Evolutionary conservation across 2,797 vertebrate genomes (phyloP), one percentile per base, ranked within the genome.

Genomic region (Chloroceryle inda): DNA sequence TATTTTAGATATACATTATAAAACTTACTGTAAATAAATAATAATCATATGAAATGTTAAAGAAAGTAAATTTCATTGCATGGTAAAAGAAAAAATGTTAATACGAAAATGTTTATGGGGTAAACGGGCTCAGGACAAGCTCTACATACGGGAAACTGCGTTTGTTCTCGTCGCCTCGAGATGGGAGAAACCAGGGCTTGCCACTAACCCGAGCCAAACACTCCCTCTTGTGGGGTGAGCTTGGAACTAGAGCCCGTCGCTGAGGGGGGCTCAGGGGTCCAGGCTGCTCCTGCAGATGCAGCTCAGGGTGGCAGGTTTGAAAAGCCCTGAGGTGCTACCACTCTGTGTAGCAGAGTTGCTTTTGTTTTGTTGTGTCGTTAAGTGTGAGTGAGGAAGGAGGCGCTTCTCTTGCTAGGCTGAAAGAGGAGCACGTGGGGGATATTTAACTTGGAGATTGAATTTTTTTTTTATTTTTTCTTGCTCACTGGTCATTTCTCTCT

Each of bases 201-300:
- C 9, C 47, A 3, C 11, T 37, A 92, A 63, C 52, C 38, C 90
- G 95, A 83, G 8, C 91, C 20, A 35, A 69, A 58, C 3, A 53
- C 95, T 85, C 96, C 97, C 95, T 76, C 97, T 87, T 11, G 94
- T 88, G 97, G 82, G 53, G 5, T 1, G 2, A 27, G 8, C 2
- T 9, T 2, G 56, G 77, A 45, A 75, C 10, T 0, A 16, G 49
- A 13, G 17, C 24, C 37, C 37, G 37, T 37, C 27, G 35, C 15
- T 27, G 71, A 7, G 5, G n/a, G 18, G 24, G 40, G 40, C 53
- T 33, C 35, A 9, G 19, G 21, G 24, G 11, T 20, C 18, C 5
- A 7, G 45, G 53, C 24, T 17, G 37, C 7, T 33, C 18, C 13
- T 5, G 68, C 68, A 55, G 61, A 13, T 37, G 68, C 35, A 31